Percentiles rank a stretch among this genome's conserved stretches.
These are phyloP conservation scores for Chanos chanos DNA, from an alignment of 2,797 vertebrate genomes.

Conservation along the genomic window DNA sequence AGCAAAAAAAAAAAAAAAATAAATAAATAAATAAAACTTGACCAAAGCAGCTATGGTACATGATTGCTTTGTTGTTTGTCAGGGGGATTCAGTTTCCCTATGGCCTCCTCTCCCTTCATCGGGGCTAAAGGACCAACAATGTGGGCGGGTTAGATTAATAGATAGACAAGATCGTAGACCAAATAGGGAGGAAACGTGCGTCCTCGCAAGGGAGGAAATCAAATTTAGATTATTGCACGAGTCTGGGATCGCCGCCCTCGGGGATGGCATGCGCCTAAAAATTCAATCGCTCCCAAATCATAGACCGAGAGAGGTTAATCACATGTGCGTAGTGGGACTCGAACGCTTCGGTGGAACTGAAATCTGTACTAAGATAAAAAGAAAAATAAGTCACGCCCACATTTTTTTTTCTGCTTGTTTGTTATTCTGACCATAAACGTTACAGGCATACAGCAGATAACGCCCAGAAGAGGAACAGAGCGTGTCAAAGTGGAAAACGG, in stretches of 20 bases:
- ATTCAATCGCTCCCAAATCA: conserved; percentile 26
- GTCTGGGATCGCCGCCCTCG: conserved; percentile 24
- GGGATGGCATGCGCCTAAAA: conserved; percentile 22
- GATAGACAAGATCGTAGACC: conserved; percentile 29
- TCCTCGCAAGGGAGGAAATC: conserved; percentile 44
- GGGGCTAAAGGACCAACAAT: conserved; percentile 11
- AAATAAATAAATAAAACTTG: too few relatives aligned
- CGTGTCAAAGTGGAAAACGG: too few relatives aligned
- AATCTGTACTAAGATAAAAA: conserved; percentile 36
- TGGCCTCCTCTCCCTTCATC: not conserved
- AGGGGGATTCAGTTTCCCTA: not conserved
- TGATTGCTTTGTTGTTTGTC: not conserved
- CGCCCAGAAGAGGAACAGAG: too few relatives aligned
- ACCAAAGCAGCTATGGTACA: too few relatives aligned
- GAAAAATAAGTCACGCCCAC: not conserved
- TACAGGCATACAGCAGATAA: too few relatives aligned
- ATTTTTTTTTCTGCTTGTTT: conserved; percentile 16
- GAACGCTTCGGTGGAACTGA: conserved; percentile 22
- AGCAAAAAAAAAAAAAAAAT: too few relatives aligned
- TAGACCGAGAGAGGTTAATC: conserved; percentile 35
- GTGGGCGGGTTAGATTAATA: conserved; percentile 27
- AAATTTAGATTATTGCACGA: conserved; percentile 46
- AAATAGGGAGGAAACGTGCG: conserved; percentile 26
- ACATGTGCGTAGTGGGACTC: conserved; percentile 11
- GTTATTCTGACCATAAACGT: too few relatives aligned